These are phyloP conservation scores for Mormyrus proboscirostris DNA, from an alignment of 2,797 vertebrate species.

Conservation along the genomic window DNA sequence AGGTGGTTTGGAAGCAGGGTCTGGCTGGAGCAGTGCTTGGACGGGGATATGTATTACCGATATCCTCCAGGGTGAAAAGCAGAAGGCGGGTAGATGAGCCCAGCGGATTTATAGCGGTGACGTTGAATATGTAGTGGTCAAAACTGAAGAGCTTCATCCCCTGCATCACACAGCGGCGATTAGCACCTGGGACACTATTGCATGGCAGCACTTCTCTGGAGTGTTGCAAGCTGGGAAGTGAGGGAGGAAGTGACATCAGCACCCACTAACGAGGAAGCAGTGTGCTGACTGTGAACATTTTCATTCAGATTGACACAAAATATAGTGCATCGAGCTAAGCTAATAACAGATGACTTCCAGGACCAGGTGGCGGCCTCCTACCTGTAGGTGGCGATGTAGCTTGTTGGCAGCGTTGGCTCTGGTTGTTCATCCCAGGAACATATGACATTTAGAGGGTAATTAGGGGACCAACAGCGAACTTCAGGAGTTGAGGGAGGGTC, in stretches of 20 bases:
- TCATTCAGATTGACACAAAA: background rate
- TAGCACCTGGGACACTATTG: background rate
- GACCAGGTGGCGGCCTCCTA: constrained; percentile 28
- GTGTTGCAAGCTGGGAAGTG: background rate
- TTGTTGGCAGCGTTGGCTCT: constrained; percentile 29
- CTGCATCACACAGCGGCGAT: constrained; percentile 48
- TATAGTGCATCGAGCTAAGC: background rate
- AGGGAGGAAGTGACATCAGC: background rate
- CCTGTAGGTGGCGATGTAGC: constrained; percentile 58
- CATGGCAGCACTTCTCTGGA: constrained; percentile 28
- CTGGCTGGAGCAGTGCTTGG: background rate
- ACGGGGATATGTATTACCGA: constrained; percentile 46
- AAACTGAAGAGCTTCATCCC: constrained; percentile 51
- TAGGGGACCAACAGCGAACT: constrained; percentile 55
- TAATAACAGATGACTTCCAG: background rate
- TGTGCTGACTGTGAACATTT: background rate
- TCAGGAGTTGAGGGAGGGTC: constrained; percentile 40
- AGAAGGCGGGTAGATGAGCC: constrained; percentile 48
- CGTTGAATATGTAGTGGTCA: constrained; percentile 53
- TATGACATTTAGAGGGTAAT: constrained; percentile 50
- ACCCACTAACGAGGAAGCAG: background rate
- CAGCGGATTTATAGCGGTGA: constrained; percentile 52
- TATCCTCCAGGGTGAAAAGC: constrained; percentile 58
- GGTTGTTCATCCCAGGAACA: constrained; percentile 57
- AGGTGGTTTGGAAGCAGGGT: background rate